These are phyloP conservation scores for Pithys albifrons DNA, from an alignment of 2,113 vertebrate genomes.

Conservation along the genomic window DNA sequence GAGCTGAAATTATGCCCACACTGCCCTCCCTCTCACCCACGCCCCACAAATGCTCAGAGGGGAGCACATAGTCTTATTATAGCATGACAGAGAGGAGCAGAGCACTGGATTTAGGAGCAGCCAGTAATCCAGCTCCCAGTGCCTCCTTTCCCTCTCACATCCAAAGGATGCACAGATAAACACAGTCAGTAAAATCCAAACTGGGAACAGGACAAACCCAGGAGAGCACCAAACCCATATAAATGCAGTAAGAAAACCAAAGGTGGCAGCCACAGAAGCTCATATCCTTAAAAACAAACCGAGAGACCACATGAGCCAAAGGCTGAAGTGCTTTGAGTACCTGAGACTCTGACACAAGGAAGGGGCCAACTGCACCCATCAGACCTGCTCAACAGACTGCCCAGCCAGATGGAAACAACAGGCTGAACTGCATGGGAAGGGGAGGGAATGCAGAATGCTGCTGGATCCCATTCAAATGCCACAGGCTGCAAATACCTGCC, in stretches of 20 bases:
- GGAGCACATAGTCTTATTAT: background rate
- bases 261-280: background rate
- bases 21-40: background rate
- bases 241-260: background rate
- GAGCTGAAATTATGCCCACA: background rate
- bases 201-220: background rate
- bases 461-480: background rate
- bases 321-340: background rate
- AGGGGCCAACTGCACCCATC: background rate
- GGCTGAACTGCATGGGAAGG: background rate
- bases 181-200: background rate
- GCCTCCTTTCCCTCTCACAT: background rate
- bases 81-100: accelerated
- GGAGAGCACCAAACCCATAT: background rate
- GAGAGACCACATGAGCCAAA: background rate
- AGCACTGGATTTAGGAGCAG: accelerated
- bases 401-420: background rate
- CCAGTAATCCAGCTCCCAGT: accelerated
- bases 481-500: accelerated
- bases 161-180: background rate
- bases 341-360: accelerated
- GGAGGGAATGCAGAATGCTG: accelerated
- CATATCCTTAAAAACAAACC: background rate
- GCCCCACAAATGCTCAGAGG: accelerated
- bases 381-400: background rate